A percentile compares a stretch with the other conserved stretches of the same genome.
phyloP scores from a whole-genome alignment of 2,797 vertebrate species.

The Microhierax caerulescens region DNA sequence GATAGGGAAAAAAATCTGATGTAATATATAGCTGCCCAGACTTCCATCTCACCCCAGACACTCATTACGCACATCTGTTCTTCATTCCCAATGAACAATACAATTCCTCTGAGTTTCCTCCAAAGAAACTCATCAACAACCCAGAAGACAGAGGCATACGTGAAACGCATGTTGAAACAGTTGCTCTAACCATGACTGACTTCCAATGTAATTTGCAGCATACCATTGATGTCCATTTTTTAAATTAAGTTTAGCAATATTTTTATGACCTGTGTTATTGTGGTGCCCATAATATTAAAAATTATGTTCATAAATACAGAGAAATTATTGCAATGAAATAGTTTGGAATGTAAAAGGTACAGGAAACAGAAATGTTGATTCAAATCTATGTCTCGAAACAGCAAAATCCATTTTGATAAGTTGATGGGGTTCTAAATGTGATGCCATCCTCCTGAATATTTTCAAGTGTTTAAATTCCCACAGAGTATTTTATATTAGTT shows the following conservation, averaged over 20 bases:
- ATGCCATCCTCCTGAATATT: background rate
- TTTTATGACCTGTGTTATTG: background rate
- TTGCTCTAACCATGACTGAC: background rate
- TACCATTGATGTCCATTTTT: background rate
- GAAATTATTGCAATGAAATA: background rate
- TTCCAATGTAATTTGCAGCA: background rate
- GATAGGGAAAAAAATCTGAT: constrained; percentile 10
- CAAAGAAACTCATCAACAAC: background rate
- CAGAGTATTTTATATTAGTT: background rate
- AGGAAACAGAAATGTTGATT: background rate
- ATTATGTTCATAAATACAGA: background rate
- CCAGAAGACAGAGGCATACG: background rate
- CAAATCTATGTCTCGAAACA: background rate
- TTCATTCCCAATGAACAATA: constrained; percentile 38
- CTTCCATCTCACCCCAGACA: constrained; percentile 59
- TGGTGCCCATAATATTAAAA: background rate
- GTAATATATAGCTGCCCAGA: constrained; percentile 39
- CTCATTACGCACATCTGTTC: constrained; percentile 64
- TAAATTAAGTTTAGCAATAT: background rate
- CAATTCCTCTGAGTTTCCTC: constrained; percentile 31
- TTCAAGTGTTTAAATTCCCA: background rate
- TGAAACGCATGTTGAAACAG: background rate
- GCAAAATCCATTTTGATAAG: background rate
- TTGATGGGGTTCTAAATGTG: background rate
- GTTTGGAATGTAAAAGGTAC: background rate